Conservation (phyloP, 2,797 vertebrate genomes). For the Megalops cyprinoides region DNA sequence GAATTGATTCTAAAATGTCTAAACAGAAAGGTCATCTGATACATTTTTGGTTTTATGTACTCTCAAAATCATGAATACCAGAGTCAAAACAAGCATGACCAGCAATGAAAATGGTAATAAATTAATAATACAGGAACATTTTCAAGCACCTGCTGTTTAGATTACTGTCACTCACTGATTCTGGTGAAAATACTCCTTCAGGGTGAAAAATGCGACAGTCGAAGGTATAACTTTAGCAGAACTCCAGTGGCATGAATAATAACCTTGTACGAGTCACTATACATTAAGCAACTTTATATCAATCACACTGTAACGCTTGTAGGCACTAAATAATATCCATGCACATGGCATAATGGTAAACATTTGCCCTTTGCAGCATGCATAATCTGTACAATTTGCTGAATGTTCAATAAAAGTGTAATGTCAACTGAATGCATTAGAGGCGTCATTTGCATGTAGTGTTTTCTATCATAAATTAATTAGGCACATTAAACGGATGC, state of each 20-base stretch:
- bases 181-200: neutral
- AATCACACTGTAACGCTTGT: neutral
- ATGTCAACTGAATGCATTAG: neutral
- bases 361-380: neutral
- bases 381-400: neutral
- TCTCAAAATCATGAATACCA: neutral
- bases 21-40: neutral
- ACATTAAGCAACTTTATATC: neutral
- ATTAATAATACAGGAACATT: neutral
- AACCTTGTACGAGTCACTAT: neutral
- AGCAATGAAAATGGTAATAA: neutral
- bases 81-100: neutral
- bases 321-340: neutral
- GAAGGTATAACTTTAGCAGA: neutral
- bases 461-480: neutral
- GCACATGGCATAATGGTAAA: neutral
- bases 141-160: neutral
- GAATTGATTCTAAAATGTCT: neutral
- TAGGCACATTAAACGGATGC: neutral
- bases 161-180: neutral
- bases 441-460: neutral
- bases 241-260: neutral
- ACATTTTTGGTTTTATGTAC: neutral
- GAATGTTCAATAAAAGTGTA: neutral
- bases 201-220: slow-evolving; percentile 5